A percentile compares a stretch with the other conserved stretches of the same genome.
These are phyloP conservation scores for Ispidina lecontei DNA, from an alignment of 2,797 vertebrate species.

Conservation along the genomic window DNA sequence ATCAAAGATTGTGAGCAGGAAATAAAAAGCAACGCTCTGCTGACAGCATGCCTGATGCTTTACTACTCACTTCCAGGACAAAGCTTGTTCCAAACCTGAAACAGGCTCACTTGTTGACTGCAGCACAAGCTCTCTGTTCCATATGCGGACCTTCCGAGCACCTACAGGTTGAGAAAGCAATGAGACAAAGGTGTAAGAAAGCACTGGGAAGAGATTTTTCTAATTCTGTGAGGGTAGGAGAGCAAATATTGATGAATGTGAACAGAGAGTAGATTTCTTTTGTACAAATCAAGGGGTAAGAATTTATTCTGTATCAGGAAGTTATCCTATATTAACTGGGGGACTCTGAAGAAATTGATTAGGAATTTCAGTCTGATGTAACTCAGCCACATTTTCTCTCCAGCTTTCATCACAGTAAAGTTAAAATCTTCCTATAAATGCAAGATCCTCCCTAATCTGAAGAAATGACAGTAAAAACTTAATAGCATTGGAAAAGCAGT, in stretches of 20 bases:
- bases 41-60: background rate
- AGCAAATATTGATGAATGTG: background rate
- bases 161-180: slow-evolving; percentile 59
- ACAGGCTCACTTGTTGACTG: slow-evolving; percentile 93
- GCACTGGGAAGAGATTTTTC: background rate
- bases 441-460: background rate
- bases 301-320: background rate
- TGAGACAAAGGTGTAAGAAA: background rate
- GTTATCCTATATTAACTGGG: background rate
- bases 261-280: background rate
- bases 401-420: background rate
- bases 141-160: slow-evolving; percentile 89
- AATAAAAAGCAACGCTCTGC: background rate
- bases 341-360: background rate
- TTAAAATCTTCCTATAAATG: background rate
- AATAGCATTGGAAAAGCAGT: background rate
- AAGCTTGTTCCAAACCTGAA: slow-evolving; percentile 88
- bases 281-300: background rate
- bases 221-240: background rate
- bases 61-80: slow-evolving; percentile 93
- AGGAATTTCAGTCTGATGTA: background rate
- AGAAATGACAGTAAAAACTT: background rate
- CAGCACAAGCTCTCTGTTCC: slow-evolving; percentile 92
- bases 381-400: background rate
- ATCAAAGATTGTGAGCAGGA: background rate